These are phyloP conservation scores for Pipa parva DNA, from an alignment of 2,113 vertebrate genomes.

Conservation along the genomic window DNA sequence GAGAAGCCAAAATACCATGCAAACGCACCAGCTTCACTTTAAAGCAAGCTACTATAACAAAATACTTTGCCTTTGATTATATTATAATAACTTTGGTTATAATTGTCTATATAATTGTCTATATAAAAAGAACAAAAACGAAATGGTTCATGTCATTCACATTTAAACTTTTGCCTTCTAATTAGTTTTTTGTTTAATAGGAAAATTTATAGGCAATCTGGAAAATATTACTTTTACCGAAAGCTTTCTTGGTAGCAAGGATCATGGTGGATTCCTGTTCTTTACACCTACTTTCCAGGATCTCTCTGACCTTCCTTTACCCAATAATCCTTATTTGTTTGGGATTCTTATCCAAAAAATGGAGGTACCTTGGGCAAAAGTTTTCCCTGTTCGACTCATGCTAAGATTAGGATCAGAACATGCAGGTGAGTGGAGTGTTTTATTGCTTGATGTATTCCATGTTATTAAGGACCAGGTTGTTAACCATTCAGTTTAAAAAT, in stretches of 20 bases:
- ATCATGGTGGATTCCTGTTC: conserved; percentile 90
- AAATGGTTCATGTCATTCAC: no score
- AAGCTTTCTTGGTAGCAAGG: conserved; percentile 80
- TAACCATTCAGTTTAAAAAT: no score
- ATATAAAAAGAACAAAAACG: no score
- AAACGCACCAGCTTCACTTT: no score
- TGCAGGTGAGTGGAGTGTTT: conserved; percentile 77
- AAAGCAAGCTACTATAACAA: no score
- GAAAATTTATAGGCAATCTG: conserved; percentile 79
- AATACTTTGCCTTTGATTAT: no score
- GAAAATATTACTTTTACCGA: conserved; percentile 85
- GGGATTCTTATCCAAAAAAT: conserved; percentile 89
- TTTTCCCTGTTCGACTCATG: conserved; percentile 87
- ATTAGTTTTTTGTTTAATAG: conserved; percentile 55
- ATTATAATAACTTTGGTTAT: no score
- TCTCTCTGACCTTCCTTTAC: conserved; percentile 69
- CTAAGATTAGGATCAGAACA: conserved; percentile 83
- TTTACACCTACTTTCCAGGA: conserved; percentile 80
- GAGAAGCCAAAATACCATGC: no score
- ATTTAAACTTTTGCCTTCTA: background rate
- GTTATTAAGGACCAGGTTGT: no score
- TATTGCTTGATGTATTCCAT: no score
- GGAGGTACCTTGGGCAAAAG: conserved; percentile 93
- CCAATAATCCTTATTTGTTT: conserved; percentile 77
- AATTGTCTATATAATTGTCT: no score